Percentiles rank a stretch among this genome's conserved stretches.
These are phyloP conservation scores for Phrynosoma platyrhinos DNA, from an alignment of 2,113 vertebrate genomes.

Conservation along the genomic window DNA sequence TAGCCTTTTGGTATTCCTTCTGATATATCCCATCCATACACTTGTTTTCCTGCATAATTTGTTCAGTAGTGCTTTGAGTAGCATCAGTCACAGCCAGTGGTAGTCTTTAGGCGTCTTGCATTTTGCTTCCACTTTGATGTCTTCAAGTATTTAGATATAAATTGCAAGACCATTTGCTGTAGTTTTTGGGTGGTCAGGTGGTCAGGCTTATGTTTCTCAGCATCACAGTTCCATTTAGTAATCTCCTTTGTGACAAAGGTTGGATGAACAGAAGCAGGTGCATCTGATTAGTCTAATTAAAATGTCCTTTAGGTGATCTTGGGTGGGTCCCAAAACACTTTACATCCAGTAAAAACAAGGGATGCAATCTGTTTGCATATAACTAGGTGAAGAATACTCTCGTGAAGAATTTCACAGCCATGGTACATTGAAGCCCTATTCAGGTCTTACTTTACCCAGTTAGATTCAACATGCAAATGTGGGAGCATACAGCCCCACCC, in stretches of 20 bases:
- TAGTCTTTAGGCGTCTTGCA: neutral
- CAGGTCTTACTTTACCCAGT: too few relatives aligned
- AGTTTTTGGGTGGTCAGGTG: neutral
- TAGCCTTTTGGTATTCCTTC: constrained; percentile 33
- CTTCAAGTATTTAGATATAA: neutral
- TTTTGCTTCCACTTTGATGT: fast-evolving
- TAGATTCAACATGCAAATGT: too few relatives aligned
- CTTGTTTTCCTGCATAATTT: neutral
- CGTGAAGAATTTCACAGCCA: neutral
- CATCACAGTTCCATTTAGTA: neutral
- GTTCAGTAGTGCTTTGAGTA: neutral
- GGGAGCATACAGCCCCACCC: too few relatives aligned
- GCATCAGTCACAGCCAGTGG: neutral
- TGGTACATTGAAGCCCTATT: neutral
- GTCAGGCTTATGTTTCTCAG: neutral
- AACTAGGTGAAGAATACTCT: neutral
- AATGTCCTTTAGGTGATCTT: neutral
- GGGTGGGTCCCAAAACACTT: neutral
- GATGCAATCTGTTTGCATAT: neutral
- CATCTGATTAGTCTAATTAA: neutral
- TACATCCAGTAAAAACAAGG: neutral
- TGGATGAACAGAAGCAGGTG: neutral
- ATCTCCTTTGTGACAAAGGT: fast-evolving
- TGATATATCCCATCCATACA: constrained; percentile 5
- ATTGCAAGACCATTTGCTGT: neutral